Evolutionary conservation across 1,140 invertebrate species (phyloP), one percentile per base, ranked within the genome.

Genomic region (Philopotamus ludificatus): DNA sequence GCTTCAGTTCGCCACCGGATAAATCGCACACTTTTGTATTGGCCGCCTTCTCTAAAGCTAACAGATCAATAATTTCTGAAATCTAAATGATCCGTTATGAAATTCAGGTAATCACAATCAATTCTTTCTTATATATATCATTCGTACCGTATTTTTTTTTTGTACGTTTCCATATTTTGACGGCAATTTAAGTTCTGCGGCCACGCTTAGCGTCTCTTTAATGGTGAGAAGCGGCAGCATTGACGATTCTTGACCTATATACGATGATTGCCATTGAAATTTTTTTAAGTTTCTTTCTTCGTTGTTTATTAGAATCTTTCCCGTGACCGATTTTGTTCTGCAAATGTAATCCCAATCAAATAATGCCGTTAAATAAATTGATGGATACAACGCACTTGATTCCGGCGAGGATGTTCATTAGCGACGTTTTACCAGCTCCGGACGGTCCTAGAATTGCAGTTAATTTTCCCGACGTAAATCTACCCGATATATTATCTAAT

Each of bases 201-300:
- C 94, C 21, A 96, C 93, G 69, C 86, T 87, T 92, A 98, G 95
- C 1, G 94, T 89, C 81, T 98, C 95, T 66, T 90, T 87, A 0
- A 97, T 94, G 0, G 92, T 94, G 47, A 98, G 83, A 80, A 97
- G 94, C 0, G 89, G 90, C 67, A 97, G 89, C 3, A 98, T 83
- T 74, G 97, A 92, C 81, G 98, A 96, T 74, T 98, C 94, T 77
- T 98, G 96, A 92, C 97, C 97, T 73, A 98, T 97, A 79, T 97
- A 98, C 73, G 92, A 94, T 0, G 94, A 95, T 66, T 96, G 85
- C 82, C 97, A 97, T 42, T 93, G 86, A 80, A 97, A 98, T 64
- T 88, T 85, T 60, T 92, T 88, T 63, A 96, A 76, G 77, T 96
- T 91, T 58, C 95, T 85, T 72, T 93, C 89, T 67, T 87, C 84